These are phyloP conservation scores for Naja naja DNA, from an alignment of 2,113 vertebrate species.

Conservation along the genomic window DNA sequence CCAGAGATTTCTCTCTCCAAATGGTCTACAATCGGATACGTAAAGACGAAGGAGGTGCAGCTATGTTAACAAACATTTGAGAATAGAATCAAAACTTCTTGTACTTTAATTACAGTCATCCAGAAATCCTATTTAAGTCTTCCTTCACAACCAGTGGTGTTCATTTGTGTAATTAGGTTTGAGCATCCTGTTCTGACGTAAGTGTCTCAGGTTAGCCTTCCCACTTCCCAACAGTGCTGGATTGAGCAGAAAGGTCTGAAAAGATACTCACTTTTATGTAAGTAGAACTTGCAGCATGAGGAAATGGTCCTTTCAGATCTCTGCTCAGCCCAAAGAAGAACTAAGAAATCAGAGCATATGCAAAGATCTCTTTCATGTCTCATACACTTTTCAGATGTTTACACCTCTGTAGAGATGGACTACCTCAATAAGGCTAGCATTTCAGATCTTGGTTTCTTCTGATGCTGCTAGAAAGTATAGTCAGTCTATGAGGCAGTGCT, in stretches of 20 bases:
- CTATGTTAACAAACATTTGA: not conserved
- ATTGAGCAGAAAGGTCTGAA: not conserved
- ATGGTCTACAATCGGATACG: conserved; percentile 75
- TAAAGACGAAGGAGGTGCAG: conserved; percentile 65
- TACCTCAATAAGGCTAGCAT: not conserved
- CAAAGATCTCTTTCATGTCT: not conserved
- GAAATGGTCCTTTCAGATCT: not conserved
- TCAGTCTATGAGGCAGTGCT: not conserved
- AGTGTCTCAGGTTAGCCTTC: not conserved
- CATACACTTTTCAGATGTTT: not conserved
- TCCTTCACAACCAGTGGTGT: not conserved
- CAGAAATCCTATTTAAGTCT: not conserved
- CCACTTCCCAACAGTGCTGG: not conserved
- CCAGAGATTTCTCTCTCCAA: conserved; percentile 85
- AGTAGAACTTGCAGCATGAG: not conserved
- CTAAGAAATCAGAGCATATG: not conserved
- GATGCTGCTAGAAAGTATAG: not conserved
- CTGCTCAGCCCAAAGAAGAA: not conserved
- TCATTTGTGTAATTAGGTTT: not conserved
- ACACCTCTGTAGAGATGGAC: not conserved
- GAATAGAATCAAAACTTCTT: not conserved
- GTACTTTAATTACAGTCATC: not conserved
- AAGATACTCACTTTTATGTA: not conserved
- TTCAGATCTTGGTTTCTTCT: not conserved
- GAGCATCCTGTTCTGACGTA: not conserved